phyloP scores from a whole-genome alignment of 2,888 invertebrate genomes.

The Biston betularia region DNA sequence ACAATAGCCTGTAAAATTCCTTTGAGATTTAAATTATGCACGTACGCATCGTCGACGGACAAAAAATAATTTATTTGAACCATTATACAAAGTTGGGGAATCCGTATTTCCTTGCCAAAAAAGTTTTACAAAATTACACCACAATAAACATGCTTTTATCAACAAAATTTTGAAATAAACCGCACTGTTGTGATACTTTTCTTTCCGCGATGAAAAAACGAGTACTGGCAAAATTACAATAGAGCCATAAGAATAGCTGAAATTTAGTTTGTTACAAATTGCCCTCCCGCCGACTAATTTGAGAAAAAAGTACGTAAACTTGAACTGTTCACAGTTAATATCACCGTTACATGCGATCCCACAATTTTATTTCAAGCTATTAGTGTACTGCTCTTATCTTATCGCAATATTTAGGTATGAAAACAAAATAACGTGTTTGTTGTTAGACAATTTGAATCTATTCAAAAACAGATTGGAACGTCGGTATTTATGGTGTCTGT shows the following conservation, averaged over 20 bases:
- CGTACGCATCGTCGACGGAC: constrained; percentile 21
- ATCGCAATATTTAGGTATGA: constrained; percentile 77
- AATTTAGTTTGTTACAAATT: constrained; percentile 65
- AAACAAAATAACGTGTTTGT: constrained; percentile 73
- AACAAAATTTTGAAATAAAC: constrained; percentile 18
- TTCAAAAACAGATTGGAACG: constrained; percentile 53
- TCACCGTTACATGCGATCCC: constrained; percentile 82
- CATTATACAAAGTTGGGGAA: constrained; percentile 14
- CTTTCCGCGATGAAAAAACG: constrained; percentile 13
- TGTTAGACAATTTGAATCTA: constrained; percentile 58
- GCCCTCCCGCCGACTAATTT: constrained; percentile 64
- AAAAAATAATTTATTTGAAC: constrained; percentile 25
- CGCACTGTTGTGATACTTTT: background rate
- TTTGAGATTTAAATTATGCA: constrained; percentile 33
- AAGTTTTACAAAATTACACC: constrained; percentile 19
- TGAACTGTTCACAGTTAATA: constrained; percentile 79
- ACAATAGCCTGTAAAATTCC: constrained; percentile 26
- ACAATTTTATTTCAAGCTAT: constrained; percentile 82
- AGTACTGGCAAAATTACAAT: constrained; percentile 34
- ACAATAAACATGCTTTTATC: constrained; percentile 16
- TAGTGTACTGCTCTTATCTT: constrained; percentile 77
- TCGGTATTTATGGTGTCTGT: constrained; percentile 65
- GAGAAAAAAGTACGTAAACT: constrained; percentile 74
- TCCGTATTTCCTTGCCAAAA: constrained; percentile 26
- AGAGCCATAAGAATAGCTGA: constrained; percentile 50